Percentiles rank a stretch among this genome's conserved stretches.
Evolutionary conservation across 2,113 vertebrate species (phyloP).

Genomic region (Probosciger aterrimus): DNA sequence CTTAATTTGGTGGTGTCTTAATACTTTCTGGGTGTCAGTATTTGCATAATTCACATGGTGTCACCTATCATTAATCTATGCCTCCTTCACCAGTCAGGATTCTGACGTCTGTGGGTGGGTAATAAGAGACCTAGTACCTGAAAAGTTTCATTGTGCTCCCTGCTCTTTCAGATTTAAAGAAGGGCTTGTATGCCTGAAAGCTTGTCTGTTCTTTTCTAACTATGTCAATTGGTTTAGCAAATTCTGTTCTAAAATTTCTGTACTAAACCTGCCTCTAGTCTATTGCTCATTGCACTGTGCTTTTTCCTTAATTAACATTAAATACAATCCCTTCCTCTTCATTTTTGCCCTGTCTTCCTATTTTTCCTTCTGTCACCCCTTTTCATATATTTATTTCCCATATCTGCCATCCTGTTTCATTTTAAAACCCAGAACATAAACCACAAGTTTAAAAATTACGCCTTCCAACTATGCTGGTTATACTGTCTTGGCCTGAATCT

Average conservation of each 20-base stretch:
- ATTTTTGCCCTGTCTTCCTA: not conserved
- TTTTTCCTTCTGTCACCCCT: not conserved
- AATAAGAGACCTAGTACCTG: slow-evolving; percentile 4
- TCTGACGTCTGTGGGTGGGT: slow-evolving; percentile 51
- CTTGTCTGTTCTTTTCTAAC: not conserved
- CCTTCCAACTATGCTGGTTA: not conserved
- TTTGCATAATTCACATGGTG: slow-evolving; percentile 31
- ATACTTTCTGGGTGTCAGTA: not conserved
- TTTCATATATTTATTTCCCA: not conserved
- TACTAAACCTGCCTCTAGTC: not conserved
- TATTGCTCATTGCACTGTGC: not conserved
- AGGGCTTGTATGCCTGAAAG: slow-evolving; percentile 7
- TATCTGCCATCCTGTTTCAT: not conserved
- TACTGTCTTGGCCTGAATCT: not conserved
- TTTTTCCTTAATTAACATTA: not conserved
- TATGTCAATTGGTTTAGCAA: slow-evolving; percentile 25
- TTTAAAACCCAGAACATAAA: not conserved
- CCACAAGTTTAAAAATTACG: not conserved
- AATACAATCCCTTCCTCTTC: not conserved
- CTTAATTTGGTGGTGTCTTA: not conserved
- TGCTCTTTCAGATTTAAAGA: slow-evolving; percentile 33
- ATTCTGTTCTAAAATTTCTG: not conserved
- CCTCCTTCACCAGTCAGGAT: slow-evolving; percentile 38
- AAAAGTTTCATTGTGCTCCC: slow-evolving; percentile 47
- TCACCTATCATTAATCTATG: slow-evolving; percentile 39